These are phyloP conservation scores for Podarcis lilfordi DNA, from an alignment of 2,797 vertebrate species.

Conservation along the genomic window DNA sequence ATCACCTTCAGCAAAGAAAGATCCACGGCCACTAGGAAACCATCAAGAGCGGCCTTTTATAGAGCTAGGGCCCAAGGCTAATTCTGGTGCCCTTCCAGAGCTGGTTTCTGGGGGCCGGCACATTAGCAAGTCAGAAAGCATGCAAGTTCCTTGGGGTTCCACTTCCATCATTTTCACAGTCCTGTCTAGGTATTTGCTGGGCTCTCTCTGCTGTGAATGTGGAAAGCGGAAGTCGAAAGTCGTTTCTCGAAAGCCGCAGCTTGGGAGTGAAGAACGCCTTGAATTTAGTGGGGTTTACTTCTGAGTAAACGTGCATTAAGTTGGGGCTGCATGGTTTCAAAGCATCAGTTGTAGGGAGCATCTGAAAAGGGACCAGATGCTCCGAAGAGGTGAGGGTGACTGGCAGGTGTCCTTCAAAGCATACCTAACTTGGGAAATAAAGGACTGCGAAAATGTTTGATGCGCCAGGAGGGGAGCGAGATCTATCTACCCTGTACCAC, in stretches of 20 bases:
- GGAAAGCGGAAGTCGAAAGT: background rate
- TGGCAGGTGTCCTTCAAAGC: background rate
- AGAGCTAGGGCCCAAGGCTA: no score
- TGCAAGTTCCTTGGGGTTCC: no score
- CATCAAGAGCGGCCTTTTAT: accelerated
- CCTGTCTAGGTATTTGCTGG: background rate
- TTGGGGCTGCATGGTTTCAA: background rate
- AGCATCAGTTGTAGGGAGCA: no score
- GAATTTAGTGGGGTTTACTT: background rate
- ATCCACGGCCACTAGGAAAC: no score
- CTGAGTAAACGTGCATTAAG: background rate
- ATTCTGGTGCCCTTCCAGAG: background rate
- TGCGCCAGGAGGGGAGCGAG: no score
- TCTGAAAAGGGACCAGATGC: background rate
- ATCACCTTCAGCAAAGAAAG: no score
- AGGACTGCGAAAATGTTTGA: no score
- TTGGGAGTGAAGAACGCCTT: background rate
- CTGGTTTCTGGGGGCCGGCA: background rate
- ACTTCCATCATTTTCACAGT: background rate
- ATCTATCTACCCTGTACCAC: slow-evolving; percentile 12
- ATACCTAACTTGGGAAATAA: background rate
- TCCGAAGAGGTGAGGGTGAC: background rate
- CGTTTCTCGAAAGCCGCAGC: background rate
- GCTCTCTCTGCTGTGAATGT: background rate
- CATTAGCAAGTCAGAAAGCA: background rate